Evolutionary conservation across 2,888 invertebrate species (phyloP).

Genomic region (Oscheius sp.): DNA sequence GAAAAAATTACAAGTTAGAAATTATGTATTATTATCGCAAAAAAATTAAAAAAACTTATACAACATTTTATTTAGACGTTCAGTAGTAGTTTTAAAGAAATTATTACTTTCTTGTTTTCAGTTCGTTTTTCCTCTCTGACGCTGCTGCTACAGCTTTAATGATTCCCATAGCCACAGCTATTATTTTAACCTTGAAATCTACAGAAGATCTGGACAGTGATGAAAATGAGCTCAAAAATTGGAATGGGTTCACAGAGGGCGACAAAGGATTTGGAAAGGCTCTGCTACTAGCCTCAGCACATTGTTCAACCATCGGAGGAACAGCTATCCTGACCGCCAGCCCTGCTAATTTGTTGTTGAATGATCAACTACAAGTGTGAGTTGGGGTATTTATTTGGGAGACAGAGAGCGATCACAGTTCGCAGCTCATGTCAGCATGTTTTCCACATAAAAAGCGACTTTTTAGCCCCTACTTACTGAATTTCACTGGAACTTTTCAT

Average conservation of each 20-base stretch:
- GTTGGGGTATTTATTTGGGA: background rate
- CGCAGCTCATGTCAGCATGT: too few relatives aligned
- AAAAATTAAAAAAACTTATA: too few relatives aligned
- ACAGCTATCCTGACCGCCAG: constrained; percentile 50
- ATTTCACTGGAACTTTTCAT: too few relatives aligned
- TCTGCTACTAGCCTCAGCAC: constrained; percentile 44
- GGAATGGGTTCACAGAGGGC: background rate
- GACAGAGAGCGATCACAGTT: too few relatives aligned
- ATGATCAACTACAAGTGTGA: constrained; percentile 16
- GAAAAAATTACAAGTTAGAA: background rate
- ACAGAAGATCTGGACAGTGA: background rate
- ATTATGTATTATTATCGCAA: too few relatives aligned
- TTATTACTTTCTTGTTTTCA: background rate
- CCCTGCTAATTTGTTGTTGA: constrained; percentile 41
- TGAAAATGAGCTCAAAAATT: background rate
- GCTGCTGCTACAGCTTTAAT: constrained; percentile 81
- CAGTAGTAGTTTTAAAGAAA: too few relatives aligned
- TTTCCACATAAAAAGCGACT: too few relatives aligned
- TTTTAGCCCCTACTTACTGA: background rate
- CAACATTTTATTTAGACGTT: too few relatives aligned
- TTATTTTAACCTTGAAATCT: constrained; percentile 73
- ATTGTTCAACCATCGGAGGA: constrained; percentile 50
- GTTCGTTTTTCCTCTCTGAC: constrained; percentile 57
- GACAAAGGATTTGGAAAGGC: constrained; percentile 28
- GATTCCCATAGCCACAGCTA: constrained; percentile 88